Conservation (phyloP, 2,797 vertebrate genomes). For the Scleropages formosus region DNA sequence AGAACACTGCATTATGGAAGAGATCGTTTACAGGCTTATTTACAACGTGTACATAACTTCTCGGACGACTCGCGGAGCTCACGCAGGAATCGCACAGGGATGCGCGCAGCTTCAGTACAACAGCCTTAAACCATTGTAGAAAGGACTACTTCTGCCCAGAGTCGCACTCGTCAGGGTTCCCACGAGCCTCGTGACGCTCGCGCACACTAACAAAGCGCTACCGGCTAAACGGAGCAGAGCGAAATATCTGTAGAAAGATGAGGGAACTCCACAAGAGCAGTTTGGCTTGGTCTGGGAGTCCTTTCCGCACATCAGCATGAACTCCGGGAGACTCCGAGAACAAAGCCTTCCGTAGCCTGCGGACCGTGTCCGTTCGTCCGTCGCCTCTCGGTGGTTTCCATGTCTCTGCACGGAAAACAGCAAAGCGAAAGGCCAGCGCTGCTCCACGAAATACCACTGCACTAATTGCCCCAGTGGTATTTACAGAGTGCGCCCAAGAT, state of each 20-base stretch:
- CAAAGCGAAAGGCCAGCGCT: background rate
- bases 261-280: background rate
- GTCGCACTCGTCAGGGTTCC: no score
- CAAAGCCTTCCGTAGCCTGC: background rate
- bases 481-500: conserved; percentile 14
- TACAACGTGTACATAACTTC: conserved; percentile 34
- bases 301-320: background rate
- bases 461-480: conserved; percentile 26
- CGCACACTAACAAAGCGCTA: no score
- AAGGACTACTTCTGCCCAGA: no score
- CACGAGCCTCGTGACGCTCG: no score
- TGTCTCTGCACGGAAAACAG: background rate
- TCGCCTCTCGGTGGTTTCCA: conserved; percentile 11
- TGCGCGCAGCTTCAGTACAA: conserved; percentile 12
- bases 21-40: conserved; percentile 51
- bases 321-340: background rate
- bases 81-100: conserved; percentile 16
- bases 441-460: conserved; percentile 23
- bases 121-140: no score
- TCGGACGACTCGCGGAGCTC: conserved; percentile 15
- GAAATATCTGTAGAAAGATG: background rate
- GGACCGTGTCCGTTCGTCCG: background rate
- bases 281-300: background rate
- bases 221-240: no score
- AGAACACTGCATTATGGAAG: conserved; percentile 54